Percentiles rank a stretch among this genome's conserved stretches.
Evolutionary conservation across 2,888 invertebrate species (phyloP).

Genomic region (Parthenolecanium corni): DNA sequence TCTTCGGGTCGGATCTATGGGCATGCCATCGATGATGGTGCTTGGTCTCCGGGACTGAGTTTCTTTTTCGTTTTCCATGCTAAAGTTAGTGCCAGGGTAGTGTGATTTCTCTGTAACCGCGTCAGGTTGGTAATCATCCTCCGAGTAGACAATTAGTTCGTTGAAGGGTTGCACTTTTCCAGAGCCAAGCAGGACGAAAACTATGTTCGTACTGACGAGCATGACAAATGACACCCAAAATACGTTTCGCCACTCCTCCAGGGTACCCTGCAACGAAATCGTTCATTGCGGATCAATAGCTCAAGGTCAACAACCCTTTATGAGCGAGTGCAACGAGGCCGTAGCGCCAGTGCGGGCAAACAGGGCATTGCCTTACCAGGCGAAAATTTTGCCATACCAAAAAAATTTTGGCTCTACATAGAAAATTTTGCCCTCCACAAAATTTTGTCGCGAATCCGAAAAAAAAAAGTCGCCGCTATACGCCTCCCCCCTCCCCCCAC

Average conservation of each 20-base stretch:
- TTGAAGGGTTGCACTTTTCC: conserved; percentile 63
- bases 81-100: background rate
- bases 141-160: conserved; percentile 36
- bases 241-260: conserved; percentile 61
- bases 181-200: conserved; percentile 59
- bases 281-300: too few species aligned
- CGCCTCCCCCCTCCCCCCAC: too few species aligned
- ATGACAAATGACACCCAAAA: conserved; percentile 71
- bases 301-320: too few species aligned
- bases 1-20: conserved; percentile 10
- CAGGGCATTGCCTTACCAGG: too few species aligned
- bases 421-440: too few species aligned
- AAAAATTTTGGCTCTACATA: too few species aligned
- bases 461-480: too few species aligned
- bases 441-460: too few species aligned
- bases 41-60: background rate
- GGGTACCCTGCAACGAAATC: conserved; percentile 33
- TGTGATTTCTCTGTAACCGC: background rate
- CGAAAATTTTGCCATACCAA: too few species aligned
- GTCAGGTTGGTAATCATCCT: background rate
- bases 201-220: conserved; percentile 52
- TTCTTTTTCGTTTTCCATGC: background rate
- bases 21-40: conserved; percentile 6
- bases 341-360: too few species aligned
- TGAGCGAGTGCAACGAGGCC: too few species aligned